phyloP scores from a whole-genome alignment of 2,797 vertebrate species.

The Pogoniulus pusillus region DNA sequence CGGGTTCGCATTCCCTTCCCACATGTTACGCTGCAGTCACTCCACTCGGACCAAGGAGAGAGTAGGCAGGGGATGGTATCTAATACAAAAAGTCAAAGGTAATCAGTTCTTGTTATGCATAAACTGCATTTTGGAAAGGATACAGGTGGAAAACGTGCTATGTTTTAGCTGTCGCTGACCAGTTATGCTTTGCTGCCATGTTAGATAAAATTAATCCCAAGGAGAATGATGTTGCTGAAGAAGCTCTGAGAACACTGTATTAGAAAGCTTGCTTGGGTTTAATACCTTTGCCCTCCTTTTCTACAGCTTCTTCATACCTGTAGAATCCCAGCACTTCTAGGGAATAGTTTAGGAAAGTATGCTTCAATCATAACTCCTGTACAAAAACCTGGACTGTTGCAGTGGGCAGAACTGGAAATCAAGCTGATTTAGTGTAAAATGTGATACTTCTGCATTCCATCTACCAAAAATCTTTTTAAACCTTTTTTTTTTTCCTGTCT shows the following conservation, averaged over 20 bases:
- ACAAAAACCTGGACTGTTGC: background rate
- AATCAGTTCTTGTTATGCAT: background rate
- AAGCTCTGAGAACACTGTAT: background rate
- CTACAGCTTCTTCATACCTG: background rate
- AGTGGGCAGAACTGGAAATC: background rate
- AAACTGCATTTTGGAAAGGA: background rate
- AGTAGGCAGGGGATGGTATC: slow-evolving; percentile 97
- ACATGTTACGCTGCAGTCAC: slow-evolving; percentile 96
- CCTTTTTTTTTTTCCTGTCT: background rate
- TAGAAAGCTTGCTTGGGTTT: background rate
- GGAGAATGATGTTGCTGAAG: background rate
- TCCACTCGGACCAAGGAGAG: slow-evolving; percentile 97
- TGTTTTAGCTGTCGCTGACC: background rate
- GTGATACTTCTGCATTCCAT: background rate
- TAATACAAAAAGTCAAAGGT: slow-evolving; percentile 51
- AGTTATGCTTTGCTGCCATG: background rate
- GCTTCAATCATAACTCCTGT: background rate
- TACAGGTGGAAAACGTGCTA: background rate
- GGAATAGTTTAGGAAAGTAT: background rate
- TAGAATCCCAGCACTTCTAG: background rate
- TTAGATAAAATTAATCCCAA: background rate
- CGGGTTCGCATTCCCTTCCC: slow-evolving; percentile 90
- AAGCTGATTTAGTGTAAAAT: background rate
- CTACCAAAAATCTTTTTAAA: background rate
- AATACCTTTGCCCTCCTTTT: background rate